Percentiles rank a stretch among this genome's conserved stretches.
Evolutionary conservation across 2,888 invertebrate species (phyloP).

Genomic region (Cosmia pyralina): DNA sequence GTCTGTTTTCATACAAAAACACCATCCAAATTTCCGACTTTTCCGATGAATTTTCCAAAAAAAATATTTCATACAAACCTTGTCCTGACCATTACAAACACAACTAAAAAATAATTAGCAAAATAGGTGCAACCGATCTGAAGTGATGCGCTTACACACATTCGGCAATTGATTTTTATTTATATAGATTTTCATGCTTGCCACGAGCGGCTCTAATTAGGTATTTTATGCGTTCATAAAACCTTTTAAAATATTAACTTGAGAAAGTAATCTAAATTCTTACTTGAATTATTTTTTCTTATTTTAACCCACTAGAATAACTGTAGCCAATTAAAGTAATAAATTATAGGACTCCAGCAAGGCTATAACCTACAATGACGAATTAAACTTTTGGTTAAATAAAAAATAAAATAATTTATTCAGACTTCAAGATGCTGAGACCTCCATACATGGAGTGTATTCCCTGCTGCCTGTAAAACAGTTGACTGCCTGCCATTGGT

Average conservation of each 20-base stretch:
- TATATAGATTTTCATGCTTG: neutral
- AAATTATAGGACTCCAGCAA: neutral
- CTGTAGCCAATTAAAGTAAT: neutral
- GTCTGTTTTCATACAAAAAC: too few species aligned
- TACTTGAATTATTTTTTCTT: neutral
- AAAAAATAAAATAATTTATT: neutral
- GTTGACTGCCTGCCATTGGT: too few species aligned
- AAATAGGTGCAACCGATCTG: too few species aligned
- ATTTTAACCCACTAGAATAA: neutral
- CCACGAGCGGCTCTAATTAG: slow-evolving; percentile 8
- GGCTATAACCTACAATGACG: neutral
- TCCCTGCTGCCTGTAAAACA: neutral
- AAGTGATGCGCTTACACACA: too few species aligned
- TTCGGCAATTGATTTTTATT: too few species aligned
- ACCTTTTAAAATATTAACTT: neutral
- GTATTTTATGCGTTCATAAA: neutral
- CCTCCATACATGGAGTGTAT: neutral
- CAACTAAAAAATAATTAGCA: too few species aligned
- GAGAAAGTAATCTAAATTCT: neutral
- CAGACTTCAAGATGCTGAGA: neutral
- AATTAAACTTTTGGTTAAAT: neutral
- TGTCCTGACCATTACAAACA: too few species aligned
- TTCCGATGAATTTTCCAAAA: too few species aligned
- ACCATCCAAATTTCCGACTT: too few species aligned
- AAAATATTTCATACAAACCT: too few species aligned